Percentiles rank a stretch among this genome's conserved stretches.
Conservation (phyloP, 2,113 vertebrate genomes). For the Tachycineta bicolor region DNA sequence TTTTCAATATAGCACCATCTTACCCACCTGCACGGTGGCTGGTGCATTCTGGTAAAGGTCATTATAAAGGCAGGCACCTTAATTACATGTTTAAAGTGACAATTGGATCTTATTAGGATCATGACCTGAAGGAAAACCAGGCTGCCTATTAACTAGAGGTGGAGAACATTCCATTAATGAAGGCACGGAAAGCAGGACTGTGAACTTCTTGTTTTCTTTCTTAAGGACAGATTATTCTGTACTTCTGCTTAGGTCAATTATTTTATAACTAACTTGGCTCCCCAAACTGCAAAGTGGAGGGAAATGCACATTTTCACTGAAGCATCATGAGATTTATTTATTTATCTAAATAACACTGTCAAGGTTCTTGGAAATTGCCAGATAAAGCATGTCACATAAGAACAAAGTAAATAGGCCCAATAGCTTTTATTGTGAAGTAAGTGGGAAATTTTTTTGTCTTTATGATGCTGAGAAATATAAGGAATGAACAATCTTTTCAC, state of each 20-base stretch:
- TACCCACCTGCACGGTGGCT: not conserved
- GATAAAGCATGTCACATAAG: not conserved
- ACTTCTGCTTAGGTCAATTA: not conserved
- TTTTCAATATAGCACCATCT: not conserved
- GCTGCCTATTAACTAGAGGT: not conserved
- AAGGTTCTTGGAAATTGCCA: not conserved
- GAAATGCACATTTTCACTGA: not conserved
- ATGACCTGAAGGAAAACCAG: not conserved
- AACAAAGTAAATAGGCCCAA: not conserved
- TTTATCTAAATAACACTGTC: not conserved
- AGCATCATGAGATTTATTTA: not conserved
- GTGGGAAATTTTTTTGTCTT: not conserved
- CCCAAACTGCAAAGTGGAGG: not conserved
- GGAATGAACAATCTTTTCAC: not conserved
- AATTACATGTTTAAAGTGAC: not conserved
- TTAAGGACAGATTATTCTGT: not conserved
- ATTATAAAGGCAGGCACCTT: not conserved
- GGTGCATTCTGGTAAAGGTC: not conserved
- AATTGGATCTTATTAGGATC: not conserved
- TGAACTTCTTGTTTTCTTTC: not conserved
- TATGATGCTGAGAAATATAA: not conserved
- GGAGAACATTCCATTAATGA: not conserved
- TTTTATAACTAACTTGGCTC: not conserved
- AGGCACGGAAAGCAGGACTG: not conserved
- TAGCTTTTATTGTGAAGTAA: not conserved